These are phyloP conservation scores for Apogon talboti DNA, from an alignment of 2,797 vertebrate genomes.

Conservation along the genomic window DNA sequence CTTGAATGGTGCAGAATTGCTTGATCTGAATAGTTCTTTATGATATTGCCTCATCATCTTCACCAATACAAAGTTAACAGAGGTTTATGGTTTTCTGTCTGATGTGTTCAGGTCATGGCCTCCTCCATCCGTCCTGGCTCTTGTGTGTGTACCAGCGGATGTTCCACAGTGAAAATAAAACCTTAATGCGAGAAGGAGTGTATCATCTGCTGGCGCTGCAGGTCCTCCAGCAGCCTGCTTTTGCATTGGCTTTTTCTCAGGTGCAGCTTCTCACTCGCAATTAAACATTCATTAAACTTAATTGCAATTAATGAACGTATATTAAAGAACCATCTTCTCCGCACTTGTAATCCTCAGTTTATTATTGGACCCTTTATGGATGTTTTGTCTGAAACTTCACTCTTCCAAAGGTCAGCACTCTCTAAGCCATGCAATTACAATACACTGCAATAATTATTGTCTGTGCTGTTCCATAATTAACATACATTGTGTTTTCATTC, in stretches of 20 bases:
- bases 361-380: conserved; percentile 92
- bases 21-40: neutral
- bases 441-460: neutral
- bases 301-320: neutral
- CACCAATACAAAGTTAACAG: too few species aligned
- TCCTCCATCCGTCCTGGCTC: conserved; percentile 92
- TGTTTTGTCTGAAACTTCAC: conserved; percentile 90
- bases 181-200: conserved; percentile 90
- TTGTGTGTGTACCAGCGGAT: conserved; percentile 94
- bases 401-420: conserved; percentile 89
- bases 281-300: neutral
- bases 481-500: conserved; percentile 26
- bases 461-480: conserved; percentile 11
- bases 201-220: conserved; percentile 90
- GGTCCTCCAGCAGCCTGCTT: conserved; percentile 79
- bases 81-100: neutral
- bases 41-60: neutral
- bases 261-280: conserved; percentile 65
- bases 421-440: neutral
- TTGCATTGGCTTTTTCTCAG: conserved; percentile 87
- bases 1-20: neutral
- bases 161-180: conserved; percentile 97
- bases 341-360: conserved; percentile 82
- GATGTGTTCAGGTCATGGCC: conserved; percentile 71
- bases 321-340: conserved; percentile 7